Conservation (phyloP, 2,113 vertebrate species). For the Kryptolebias marmoratus region DNA sequence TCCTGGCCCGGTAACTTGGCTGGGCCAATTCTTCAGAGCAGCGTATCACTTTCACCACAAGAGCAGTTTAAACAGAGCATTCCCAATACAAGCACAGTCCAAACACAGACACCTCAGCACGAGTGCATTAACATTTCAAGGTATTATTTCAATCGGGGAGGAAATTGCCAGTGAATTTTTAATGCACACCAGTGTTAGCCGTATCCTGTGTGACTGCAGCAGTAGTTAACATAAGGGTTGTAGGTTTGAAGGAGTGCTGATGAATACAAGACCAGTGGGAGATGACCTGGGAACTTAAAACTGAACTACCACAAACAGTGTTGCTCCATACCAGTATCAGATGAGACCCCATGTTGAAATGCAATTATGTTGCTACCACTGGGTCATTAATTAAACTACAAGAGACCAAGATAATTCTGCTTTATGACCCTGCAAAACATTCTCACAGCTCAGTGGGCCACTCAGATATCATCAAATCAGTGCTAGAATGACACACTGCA, state of each 20-base stretch:
- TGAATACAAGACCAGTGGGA: constrained; percentile 38
- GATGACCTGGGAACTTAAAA: constrained; percentile 37
- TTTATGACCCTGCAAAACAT: constrained; percentile 53
- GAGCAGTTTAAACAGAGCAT: constrained; percentile 51
- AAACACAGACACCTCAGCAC: constrained; percentile 55
- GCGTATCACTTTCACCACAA: constrained; percentile 51
- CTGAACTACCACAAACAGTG: constrained; percentile 20
- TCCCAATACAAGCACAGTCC: constrained; percentile 22
- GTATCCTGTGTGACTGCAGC: constrained; percentile 37
- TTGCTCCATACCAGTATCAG: constrained; percentile 46
- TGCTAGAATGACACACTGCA: constrained; percentile 38
- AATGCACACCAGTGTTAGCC: constrained; percentile 42
- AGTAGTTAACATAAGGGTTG: constrained; percentile 17
- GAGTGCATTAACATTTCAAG: constrained; percentile 74
- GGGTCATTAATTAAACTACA: constrained; percentile 70
- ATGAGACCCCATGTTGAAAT: constrained; percentile 59
- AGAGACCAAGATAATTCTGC: constrained; percentile 63
- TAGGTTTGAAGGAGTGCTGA: constrained; percentile 16
- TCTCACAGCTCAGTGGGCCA: constrained; percentile 49
- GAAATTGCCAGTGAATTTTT: constrained; percentile 78
- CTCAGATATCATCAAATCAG: constrained; percentile 63
- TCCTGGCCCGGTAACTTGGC: constrained; percentile 36
- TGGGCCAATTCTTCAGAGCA: constrained; percentile 37
- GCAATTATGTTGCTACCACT: constrained; percentile 58
- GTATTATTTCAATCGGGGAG: constrained; percentile 71